Base-by-base conservation (phyloP, 2,888 invertebrate species). In the Danaus chrysippus region DNA sequence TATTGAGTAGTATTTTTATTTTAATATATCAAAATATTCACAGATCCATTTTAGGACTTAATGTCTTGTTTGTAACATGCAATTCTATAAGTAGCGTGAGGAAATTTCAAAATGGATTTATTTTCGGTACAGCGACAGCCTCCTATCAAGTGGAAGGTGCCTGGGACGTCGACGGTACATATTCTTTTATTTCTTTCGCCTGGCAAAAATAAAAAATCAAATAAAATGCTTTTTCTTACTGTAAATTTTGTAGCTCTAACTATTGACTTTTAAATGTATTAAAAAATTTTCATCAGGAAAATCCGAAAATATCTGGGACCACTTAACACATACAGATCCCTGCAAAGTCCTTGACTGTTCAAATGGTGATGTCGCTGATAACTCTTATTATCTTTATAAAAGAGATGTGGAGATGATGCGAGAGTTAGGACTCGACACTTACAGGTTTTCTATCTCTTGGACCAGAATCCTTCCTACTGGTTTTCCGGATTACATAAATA, bases 361-460 rank as follows among this genome's bases (percentile, higher is more conserved):
- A 13, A 54, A 54, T 41, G 34, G 34, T 17, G 34, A 54, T 12
- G n/a, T 54, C 54, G 54, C 54, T 17, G 49, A 49, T 10, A 49
- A 49, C 53, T 34, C 41, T 41, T 42, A 15, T 15, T 42, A 41
- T 52, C 34, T 46, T 19, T 58, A 58, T 34, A 42, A 58, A 49
- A 49, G 49, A 49, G 49, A 49, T 17, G 49, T 49, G 3, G 17
- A 49, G 17, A 49, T 17, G 49, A 1, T 17, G 17, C 49, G 17
- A 1, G 49, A 49, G 11, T 17, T 49, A 10, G 49, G 49, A 17
- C 2, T 34, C 11, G 10, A 3, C 17, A 12, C 11, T 53, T 67
- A 1, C 64, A 89, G 94, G 42, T 93, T 94, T 76, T 94, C 94
- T 0, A 78, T 94, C 59, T 92, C 94, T 0, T 96, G 95, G 95